A percentile compares a stretch with the other conserved stretches of the same genome.
These are phyloP conservation scores for Yponomeuta malinellus DNA, from an alignment of 2,888 invertebrate species.

Conservation along the genomic window DNA sequence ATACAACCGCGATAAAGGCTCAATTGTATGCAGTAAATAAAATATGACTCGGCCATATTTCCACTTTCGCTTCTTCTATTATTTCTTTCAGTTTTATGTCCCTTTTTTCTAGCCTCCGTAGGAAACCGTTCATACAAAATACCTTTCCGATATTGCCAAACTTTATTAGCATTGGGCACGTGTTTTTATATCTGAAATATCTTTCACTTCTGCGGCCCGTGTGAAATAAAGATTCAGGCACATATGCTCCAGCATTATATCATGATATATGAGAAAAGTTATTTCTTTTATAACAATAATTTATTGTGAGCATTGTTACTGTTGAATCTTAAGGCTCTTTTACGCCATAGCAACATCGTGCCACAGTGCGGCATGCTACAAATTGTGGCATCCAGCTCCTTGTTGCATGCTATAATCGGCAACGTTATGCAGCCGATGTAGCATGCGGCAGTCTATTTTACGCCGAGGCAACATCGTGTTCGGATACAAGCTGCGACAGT, in stretches of 20 bases:
- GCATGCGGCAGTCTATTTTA: no score
- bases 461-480: no score
- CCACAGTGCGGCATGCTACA: no score
- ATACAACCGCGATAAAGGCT: slow-evolving; percentile 72
- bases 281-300: slow-evolving; percentile 46
- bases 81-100: slow-evolving; percentile 51
- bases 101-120: slow-evolving; percentile 64
- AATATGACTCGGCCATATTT: slow-evolving; percentile 74
- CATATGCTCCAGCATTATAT: slow-evolving; percentile 52
- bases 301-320: slow-evolving; percentile 41
- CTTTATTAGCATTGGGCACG: slow-evolving; percentile 72
- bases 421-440: no score
- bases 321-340: slow-evolving; percentile 27
- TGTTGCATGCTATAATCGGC: no score
- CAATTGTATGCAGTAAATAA: slow-evolving; percentile 75
- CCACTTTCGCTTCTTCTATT: slow-evolving; percentile 65
- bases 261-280: slow-evolving; percentile 50
- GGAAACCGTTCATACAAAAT: slow-evolving; percentile 71
- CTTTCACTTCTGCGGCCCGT: slow-evolving; percentile 59
- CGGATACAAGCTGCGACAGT: no score
- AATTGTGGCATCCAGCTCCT: no score
- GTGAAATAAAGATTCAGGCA: slow-evolving; percentile 56
- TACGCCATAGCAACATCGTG: no score
- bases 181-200: slow-evolving; percentile 69
- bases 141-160: slow-evolving; percentile 69